These are phyloP conservation scores for Catharus minimus DNA, from an alignment of 2,113 vertebrate genomes.

Conservation along the genomic window DNA sequence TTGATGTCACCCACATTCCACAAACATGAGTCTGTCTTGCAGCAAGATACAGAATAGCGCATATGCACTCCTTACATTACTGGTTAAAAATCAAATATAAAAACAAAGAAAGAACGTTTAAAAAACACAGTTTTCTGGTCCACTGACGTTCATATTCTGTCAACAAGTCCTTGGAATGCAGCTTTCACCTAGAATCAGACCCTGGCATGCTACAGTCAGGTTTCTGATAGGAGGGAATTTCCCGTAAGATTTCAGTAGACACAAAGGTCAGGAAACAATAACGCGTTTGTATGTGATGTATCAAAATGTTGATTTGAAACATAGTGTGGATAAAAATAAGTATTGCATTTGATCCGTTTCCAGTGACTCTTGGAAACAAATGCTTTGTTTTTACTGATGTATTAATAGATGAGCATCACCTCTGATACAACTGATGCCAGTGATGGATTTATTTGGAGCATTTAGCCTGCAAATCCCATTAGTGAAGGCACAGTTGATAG, in stretches of 20 bases:
- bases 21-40: background rate
- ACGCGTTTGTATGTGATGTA: fast-evolving
- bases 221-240: background rate
- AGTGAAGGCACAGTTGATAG: slow-evolving; percentile 6
- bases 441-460: slow-evolving; percentile 4
- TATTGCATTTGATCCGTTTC: background rate
- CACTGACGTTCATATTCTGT: background rate
- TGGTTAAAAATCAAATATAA: background rate
- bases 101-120: background rate
- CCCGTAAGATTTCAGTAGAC: background rate
- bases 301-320: background rate
- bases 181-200: background rate
- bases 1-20: background rate
- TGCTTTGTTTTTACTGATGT: background rate
- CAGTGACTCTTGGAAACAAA: background rate
- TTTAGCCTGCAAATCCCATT: slow-evolving; percentile 45
- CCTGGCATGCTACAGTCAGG: background rate
- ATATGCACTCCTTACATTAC: background rate
- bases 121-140: background rate
- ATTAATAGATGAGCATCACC: background rate
- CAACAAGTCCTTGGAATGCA: background rate
- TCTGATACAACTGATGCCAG: background rate
- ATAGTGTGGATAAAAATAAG: background rate
- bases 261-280: background rate
- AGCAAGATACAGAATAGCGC: background rate